A percentile compares a stretch with the other conserved stretches of the same genome.
These are phyloP conservation scores for Phyllopteryx taeniolatus DNA, from an alignment of 2,113 vertebrate species.

Conservation along the genomic window DNA sequence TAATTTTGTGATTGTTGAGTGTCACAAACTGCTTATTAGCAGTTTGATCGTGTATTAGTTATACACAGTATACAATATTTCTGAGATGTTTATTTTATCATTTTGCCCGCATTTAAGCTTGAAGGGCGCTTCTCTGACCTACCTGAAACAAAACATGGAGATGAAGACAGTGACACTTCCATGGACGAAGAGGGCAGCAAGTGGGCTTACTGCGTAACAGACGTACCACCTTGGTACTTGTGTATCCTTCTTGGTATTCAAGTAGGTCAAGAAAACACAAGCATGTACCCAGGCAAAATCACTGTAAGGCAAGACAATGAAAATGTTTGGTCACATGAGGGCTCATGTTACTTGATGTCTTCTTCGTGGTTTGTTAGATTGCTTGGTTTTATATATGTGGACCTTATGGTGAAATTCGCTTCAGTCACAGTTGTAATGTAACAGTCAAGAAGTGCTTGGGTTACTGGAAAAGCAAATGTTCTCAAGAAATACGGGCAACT, in stretches of 20 bases:
- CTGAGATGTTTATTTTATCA: background rate
- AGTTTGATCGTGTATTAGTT: too few species aligned
- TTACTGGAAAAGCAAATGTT: background rate
- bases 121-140: constrained; percentile 63
- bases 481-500: background rate
- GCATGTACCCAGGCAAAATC: background rate
- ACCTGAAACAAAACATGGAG: constrained; percentile 24
- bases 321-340: constrained; percentile 18
- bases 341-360: background rate
- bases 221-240: constrained; percentile 89
- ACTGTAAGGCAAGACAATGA: background rate
- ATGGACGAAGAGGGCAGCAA: constrained; percentile 43
- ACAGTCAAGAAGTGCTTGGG: background rate
- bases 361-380: constrained; percentile 7
- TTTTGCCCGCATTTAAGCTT: constrained; percentile 36
- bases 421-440: constrained; percentile 2
- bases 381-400: background rate
- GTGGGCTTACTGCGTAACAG: constrained; percentile 80
- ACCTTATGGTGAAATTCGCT: constrained; percentile 8
- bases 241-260: constrained; percentile 91
- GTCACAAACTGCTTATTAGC: background rate
- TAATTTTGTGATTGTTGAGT: background rate
- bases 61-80: background rate
- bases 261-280: constrained; percentile 58
- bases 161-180: constrained; percentile 31